Percentiles rank a stretch among this genome's conserved stretches.
phyloP scores from a whole-genome alignment of 2,113 vertebrate species.

The Ia io region DNA sequence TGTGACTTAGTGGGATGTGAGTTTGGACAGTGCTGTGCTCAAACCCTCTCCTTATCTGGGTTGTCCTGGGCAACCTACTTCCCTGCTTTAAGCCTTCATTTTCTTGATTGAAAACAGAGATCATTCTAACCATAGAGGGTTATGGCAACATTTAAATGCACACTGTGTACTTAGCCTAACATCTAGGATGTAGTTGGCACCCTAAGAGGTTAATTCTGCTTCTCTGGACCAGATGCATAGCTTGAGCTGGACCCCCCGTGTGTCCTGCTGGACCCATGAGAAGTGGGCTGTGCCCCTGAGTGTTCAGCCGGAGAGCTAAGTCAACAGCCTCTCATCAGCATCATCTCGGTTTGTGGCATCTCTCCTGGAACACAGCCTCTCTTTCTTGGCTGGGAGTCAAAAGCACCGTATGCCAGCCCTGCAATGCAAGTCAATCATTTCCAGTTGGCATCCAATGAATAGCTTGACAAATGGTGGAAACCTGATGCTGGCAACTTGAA shows the following conservation, averaged over 20 bases:
- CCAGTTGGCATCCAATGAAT: constrained; percentile 63
- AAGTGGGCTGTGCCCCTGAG: background rate
- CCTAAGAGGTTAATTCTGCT: background rate
- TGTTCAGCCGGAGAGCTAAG: background rate
- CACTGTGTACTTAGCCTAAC: background rate
- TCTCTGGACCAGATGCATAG: background rate
- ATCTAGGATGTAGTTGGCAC: background rate
- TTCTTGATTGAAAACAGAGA: background rate
- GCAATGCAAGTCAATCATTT: constrained; percentile 66
- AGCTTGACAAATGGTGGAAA: constrained; percentile 61
- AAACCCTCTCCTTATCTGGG: background rate
- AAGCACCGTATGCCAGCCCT: constrained; percentile 61
- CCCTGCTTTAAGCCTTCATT: background rate
- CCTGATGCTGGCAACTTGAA: constrained; percentile 6
- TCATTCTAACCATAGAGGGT: background rate
- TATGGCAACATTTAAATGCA: background rate
- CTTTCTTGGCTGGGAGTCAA: constrained; percentile 59
- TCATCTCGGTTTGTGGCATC: background rate
- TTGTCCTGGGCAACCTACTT: background rate
- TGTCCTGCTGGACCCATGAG: background rate
- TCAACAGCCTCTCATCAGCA: background rate
- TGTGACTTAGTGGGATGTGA: background rate
- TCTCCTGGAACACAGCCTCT: constrained; percentile 49
- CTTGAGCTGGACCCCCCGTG: background rate
- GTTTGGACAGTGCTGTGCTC: background rate